These are phyloP conservation scores for Rhabdomys pumilio DNA, from an alignment of 2,797 vertebrate species.

Conservation along the genomic window DNA sequence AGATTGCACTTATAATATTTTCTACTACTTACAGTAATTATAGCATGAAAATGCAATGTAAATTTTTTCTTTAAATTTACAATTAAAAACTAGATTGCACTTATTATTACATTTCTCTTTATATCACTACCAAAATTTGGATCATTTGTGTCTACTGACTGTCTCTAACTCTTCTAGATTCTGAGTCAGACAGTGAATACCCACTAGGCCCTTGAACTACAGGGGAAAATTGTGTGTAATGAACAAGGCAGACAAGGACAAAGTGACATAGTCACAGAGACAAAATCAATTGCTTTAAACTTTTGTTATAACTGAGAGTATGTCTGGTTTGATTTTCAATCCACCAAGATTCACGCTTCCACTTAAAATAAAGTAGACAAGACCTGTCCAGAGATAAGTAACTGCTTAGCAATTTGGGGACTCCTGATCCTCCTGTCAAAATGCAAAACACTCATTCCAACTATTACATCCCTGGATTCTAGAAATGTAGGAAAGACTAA, in stretches of 20 bases:
- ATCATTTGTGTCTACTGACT: background rate
- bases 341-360: background rate
- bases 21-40: constrained; percentile 16
- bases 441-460: background rate
- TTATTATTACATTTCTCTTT: constrained; percentile 57
- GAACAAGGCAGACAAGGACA: background rate
- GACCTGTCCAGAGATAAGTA: background rate
- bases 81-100: background rate
- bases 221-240: background rate
- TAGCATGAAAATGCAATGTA: constrained; percentile 14
- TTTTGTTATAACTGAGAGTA: background rate
- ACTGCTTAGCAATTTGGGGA: background rate
- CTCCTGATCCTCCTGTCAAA: constrained; percentile 6
- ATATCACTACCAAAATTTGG: background rate
- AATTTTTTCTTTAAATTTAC: constrained; percentile 9
- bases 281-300: constrained; percentile 26
- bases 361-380: background rate
- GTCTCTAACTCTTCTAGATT: background rate
- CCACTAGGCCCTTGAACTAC: background rate
- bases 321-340: constrained; percentile 44
- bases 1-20: constrained; percentile 17
- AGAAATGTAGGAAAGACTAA: background rate
- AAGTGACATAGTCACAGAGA: background rate
- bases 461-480: constrained; percentile 35
- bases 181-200: constrained; percentile 19